These are phyloP conservation scores for Coreius guichenoti DNA, from an alignment of 2,797 vertebrate species.

Conservation along the genomic window DNA sequence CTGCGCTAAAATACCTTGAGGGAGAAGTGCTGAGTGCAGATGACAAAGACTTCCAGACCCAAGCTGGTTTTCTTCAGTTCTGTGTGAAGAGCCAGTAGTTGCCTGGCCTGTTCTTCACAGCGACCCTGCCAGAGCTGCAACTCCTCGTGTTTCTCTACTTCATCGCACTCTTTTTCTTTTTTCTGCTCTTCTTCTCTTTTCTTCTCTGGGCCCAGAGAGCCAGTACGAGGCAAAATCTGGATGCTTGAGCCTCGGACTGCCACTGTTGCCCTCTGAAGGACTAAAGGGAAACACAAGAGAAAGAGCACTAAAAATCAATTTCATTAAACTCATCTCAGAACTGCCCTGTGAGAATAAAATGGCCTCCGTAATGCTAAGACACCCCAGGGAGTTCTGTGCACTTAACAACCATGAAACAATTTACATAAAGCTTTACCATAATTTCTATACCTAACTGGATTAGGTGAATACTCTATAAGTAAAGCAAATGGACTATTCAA, in stretches of 20 bases:
- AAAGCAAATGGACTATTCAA: conserved; percentile 7
- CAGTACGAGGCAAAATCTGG: conserved; percentile 32
- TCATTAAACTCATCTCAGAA: conserved; percentile 22
- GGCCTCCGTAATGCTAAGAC: neutral
- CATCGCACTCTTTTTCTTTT: conserved; percentile 68
- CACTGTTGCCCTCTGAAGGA: conserved; percentile 54
- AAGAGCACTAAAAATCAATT: conserved; percentile 27
- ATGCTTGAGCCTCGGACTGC: conserved; percentile 23
- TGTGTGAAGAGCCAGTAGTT: conserved; percentile 79
- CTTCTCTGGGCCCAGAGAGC: conserved; percentile 50
- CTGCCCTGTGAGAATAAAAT: neutral
- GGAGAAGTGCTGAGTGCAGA: conserved; percentile 92
- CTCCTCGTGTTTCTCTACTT: conserved; percentile 71
- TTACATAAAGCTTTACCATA: conserved; percentile 40
- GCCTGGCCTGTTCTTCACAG: conserved; percentile 85
- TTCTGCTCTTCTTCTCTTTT: conserved; percentile 70
- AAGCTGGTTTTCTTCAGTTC: conserved; percentile 83
- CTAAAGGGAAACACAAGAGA: conserved; percentile 31
- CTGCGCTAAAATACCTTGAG: conserved; percentile 75
- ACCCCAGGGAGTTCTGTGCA: neutral
- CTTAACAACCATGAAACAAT: conserved; percentile 32
- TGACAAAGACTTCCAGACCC: conserved; percentile 87
- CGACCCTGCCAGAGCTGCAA: conserved; percentile 85
- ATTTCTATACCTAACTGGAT: conserved; percentile 28
- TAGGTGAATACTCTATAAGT: neutral